These are phyloP conservation scores for Cosmia trapezina DNA, from an alignment of 2,888 invertebrate species.

Conservation along the genomic window DNA sequence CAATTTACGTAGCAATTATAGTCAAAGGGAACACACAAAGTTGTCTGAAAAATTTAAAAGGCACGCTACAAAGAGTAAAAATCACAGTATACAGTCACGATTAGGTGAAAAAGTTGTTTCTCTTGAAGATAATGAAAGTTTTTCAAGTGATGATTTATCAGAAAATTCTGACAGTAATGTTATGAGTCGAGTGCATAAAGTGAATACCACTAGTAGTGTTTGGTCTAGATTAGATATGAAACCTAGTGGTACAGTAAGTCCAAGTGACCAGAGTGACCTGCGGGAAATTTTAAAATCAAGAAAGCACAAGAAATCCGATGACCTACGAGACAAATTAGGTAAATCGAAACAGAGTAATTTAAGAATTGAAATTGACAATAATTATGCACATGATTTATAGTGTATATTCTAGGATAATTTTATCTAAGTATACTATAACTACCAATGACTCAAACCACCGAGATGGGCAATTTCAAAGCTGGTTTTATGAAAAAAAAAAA, in stretches of 20 bases:
- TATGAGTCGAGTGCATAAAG: conserved; percentile 89
- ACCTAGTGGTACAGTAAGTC: conserved; percentile 64
- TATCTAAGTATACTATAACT: conserved; percentile 11
- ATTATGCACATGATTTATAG: conserved; percentile 75
- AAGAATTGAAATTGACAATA: conserved; percentile 89
- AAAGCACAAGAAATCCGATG: conserved; percentile 77
- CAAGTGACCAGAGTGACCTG: conserved; percentile 77
- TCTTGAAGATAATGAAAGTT: conserved; percentile 60
- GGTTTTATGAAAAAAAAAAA: neutral
- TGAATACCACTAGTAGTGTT: conserved; percentile 84
- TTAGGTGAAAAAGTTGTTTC: conserved; percentile 80
- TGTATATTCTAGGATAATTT: conserved; percentile 44
- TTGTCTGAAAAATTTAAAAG: conserved; percentile 84
- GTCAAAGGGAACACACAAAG: conserved; percentile 76
- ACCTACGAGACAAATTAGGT: conserved; percentile 81
- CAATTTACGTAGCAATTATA: conserved; percentile 77
- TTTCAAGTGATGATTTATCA: conserved; percentile 77
- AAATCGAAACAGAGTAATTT: conserved; percentile 84
- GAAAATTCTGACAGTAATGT: conserved; percentile 81
- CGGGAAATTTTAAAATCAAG: conserved; percentile 81
- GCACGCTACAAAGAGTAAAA: conserved; percentile 66
- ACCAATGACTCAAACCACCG: neutral
- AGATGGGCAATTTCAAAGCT: neutral
- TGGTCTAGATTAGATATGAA: conserved; percentile 90
- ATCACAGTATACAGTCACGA: conserved; percentile 76